Evolutionary conservation across 2,888 invertebrate species (phyloP).

Genomic region (Sympetrum striolatum): DNA sequence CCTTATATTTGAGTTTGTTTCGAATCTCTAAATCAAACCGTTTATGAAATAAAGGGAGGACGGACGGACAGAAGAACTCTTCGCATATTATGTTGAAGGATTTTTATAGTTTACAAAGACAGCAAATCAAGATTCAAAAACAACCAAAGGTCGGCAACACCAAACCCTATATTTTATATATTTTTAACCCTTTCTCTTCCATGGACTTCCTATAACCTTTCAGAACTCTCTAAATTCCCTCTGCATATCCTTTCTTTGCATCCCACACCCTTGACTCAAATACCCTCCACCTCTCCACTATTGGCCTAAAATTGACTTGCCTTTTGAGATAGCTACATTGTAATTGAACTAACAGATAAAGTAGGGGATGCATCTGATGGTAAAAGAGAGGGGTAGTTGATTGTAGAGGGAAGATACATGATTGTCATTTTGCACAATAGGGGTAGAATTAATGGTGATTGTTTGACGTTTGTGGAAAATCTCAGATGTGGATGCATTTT

Average conservation of each 20-base stretch:
- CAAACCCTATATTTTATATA: too few relatives aligned
- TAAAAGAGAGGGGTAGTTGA: neutral
- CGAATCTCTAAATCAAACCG: too few relatives aligned
- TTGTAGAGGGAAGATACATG: neutral
- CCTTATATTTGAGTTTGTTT: too few relatives aligned
- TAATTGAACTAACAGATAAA: neutral
- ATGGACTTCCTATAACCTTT: too few relatives aligned
- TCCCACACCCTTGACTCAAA: neutral
- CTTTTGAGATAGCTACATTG: constrained; percentile 19
- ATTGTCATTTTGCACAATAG: too few relatives aligned
- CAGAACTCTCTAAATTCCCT: neutral
- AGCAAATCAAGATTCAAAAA: neutral
- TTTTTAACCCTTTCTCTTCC: too few relatives aligned
- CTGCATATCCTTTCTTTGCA: neutral
- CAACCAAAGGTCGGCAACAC: neutral
- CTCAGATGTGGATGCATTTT: too few relatives aligned
- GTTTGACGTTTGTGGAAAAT: neutral
- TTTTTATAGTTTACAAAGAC: neutral
- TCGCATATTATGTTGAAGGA: too few relatives aligned
- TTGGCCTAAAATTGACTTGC: neutral
- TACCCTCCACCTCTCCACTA: neutral
- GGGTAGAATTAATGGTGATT: too few relatives aligned
- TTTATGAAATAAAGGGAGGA: too few relatives aligned
- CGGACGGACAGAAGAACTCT: too few relatives aligned
- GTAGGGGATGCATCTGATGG: neutral